Percentiles rank a stretch among this genome's conserved stretches.
phyloP scores from a whole-genome alignment of 2,113 vertebrate genomes.

The Emydocephalus ijimae region DNA sequence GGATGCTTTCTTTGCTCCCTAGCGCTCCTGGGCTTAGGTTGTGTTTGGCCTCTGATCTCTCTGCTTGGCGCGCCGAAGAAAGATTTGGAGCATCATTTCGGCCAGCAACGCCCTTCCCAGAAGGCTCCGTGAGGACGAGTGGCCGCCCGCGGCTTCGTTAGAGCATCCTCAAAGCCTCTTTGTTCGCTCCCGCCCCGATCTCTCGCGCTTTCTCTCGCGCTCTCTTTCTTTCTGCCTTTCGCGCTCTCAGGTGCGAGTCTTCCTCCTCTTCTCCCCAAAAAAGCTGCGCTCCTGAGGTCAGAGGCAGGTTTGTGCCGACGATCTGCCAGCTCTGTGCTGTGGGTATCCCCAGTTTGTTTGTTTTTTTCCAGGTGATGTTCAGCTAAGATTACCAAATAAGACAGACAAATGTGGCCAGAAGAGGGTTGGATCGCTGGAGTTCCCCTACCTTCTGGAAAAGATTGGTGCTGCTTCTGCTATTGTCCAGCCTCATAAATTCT shows the following conservation, averaged over 20 bases:
- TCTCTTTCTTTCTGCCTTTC: background rate
- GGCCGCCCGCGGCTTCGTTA: background rate
- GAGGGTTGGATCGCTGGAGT: slow-evolving; percentile 53
- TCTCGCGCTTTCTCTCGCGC: background rate
- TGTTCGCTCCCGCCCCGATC: background rate
- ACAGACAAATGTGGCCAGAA: slow-evolving; percentile 5
- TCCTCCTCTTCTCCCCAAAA: background rate
- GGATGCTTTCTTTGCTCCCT: background rate
- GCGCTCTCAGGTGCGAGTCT: background rate
- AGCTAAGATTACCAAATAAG: slow-evolving; percentile 38
- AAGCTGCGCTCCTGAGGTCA: slow-evolving; percentile 3
- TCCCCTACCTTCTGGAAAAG: slow-evolving; percentile 49
- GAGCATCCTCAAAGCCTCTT: background rate
- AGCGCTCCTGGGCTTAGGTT: background rate
- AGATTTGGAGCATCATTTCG: background rate
- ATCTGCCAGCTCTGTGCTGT: slow-evolving; percentile 21
- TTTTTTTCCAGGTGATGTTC: slow-evolving; percentile 26
- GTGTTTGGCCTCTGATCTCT: background rate
- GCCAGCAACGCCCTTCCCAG: slow-evolving; percentile 30
- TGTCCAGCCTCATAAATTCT: slow-evolving; percentile 72
- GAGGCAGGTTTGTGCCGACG: background rate
- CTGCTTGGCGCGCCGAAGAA: background rate
- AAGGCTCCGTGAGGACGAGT: background rate
- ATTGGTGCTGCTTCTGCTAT: background rate
- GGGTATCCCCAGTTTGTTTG: slow-evolving; percentile 19